Evolutionary conservation across 1,140 invertebrate genomes (phyloP).

Genomic region (Drosophila rhopaloa): DNA sequence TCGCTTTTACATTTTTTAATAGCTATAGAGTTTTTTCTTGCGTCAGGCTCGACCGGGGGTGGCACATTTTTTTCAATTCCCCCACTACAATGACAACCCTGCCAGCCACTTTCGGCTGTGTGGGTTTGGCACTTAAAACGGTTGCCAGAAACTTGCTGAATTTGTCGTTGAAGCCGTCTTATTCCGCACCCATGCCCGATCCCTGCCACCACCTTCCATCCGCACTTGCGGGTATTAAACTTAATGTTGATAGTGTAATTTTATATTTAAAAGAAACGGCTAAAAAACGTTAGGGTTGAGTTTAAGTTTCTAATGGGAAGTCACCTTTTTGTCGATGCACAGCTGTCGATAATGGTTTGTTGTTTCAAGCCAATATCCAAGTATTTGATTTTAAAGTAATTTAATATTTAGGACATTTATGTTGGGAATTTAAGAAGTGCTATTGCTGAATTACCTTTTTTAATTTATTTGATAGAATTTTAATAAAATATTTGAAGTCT

Average conservation of each 20-base stretch:
- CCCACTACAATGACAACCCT: slow-evolving; percentile 58
- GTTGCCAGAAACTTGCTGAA: slow-evolving; percentile 59
- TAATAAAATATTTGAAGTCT: too few relatives aligned
- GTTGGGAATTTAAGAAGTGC: too few relatives aligned
- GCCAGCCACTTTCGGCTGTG: slow-evolving; percentile 56
- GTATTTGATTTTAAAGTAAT: background rate
- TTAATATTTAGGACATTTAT: background rate
- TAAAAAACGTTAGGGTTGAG: slow-evolving; percentile 58
- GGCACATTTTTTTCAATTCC: slow-evolving; percentile 67
- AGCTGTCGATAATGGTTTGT: background rate
- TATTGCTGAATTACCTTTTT: too few relatives aligned
- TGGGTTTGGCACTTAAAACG: slow-evolving; percentile 67
- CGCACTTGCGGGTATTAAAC: slow-evolving; percentile 79
- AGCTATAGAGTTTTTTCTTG: slow-evolving; percentile 71
- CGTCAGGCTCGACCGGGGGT: slow-evolving; percentile 52
- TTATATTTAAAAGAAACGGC: slow-evolving; percentile 68
- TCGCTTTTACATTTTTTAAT: slow-evolving; percentile 83
- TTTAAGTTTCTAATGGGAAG: background rate
- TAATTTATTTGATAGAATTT: too few relatives aligned
- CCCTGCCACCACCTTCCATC: slow-evolving; percentile 25
- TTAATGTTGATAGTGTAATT: slow-evolving; percentile 82
- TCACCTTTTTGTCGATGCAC: slow-evolving; percentile 4
- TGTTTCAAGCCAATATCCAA: background rate
- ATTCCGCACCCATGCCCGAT: background rate
- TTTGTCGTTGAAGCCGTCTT: slow-evolving; percentile 17